Evolutionary conservation across 2,113 vertebrate genomes (phyloP).

Genomic region (Brienomyrus brachyistius): DNA sequence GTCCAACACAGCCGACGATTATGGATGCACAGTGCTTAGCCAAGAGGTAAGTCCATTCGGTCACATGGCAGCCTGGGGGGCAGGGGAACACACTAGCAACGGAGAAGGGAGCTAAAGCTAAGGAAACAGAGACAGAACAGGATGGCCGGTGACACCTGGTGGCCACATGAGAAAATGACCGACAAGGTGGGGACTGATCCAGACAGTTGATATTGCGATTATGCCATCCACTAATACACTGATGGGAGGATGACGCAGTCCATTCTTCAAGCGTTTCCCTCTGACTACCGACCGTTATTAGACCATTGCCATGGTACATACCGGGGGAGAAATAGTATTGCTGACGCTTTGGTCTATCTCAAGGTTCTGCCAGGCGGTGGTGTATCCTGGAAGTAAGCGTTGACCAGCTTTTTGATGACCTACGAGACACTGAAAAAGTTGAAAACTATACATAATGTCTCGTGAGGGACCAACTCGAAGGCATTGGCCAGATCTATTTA

Average conservation of each 20-base stretch:
- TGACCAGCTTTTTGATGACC: not conserved
- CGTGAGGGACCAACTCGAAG: not conserved
- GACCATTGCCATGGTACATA: constrained; percentile 14
- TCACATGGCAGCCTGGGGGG: not conserved
- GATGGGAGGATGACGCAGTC: not conserved
- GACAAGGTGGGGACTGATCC: not conserved
- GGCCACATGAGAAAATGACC: not conserved
- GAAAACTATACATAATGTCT: not conserved
- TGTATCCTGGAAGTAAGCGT: constrained; percentile 9
- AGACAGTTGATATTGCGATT: not conserved
- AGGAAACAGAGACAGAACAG: not conserved
- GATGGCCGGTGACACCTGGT: not conserved
- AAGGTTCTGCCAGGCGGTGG: not conserved
- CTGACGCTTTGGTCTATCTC: not conserved
- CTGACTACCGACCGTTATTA: constrained; percentile 21
- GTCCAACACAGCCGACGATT: not conserved
- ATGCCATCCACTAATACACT: constrained; percentile 17
- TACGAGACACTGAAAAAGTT: not conserved
- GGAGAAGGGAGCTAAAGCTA: not conserved
- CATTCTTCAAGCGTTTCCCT: not conserved
- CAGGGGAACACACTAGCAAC: not conserved
- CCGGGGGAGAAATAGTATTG: constrained; percentile 13
- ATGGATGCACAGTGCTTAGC: not conserved
- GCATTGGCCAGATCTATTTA: not conserved
- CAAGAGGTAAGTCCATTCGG: not conserved